phyloP scores from a whole-genome alignment of 2,113 vertebrate genomes.

The Porphyrio hochstetteri region DNA sequence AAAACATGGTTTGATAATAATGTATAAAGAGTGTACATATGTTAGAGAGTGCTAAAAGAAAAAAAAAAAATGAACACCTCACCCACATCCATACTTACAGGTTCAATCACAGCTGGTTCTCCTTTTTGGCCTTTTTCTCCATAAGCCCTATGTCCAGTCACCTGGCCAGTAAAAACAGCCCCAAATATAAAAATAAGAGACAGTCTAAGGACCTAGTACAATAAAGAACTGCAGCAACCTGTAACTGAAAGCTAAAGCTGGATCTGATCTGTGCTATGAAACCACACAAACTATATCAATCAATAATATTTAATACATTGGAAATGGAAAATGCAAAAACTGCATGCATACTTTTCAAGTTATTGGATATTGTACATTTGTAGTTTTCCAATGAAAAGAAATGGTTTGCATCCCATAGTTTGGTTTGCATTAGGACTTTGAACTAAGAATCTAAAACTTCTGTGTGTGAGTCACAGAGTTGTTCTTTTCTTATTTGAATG shows the following conservation, averaged over 20 bases:
- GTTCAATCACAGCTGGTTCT: conserved; percentile 95
- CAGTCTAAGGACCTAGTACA: not conserved
- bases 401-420: not conserved
- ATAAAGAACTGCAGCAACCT: not conserved
- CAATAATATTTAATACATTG: not conserved
- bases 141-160: conserved; percentile 80
- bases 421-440: not conserved
- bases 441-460: not conserved
- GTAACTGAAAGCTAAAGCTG: conserved; percentile 58
- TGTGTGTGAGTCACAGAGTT: not conserved
- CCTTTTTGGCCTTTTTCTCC: conserved; percentile 96
- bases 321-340: not conserved
- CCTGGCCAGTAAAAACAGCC: conserved; percentile 71
- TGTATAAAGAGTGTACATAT: not conserved
- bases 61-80: not conserved
- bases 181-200: not conserved
- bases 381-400: not conserved
- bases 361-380: not conserved
- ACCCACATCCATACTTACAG: conserved; percentile 80
- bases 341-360: not conserved
- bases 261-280: not conserved
- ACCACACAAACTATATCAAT: not conserved
- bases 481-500: not conserved
- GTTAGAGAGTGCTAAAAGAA: not conserved
- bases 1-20: not conserved